Percentiles rank a stretch among this genome's conserved stretches.
Conservation (phyloP, 2,888 invertebrate species). For the Aphodius sticticus region DNA sequence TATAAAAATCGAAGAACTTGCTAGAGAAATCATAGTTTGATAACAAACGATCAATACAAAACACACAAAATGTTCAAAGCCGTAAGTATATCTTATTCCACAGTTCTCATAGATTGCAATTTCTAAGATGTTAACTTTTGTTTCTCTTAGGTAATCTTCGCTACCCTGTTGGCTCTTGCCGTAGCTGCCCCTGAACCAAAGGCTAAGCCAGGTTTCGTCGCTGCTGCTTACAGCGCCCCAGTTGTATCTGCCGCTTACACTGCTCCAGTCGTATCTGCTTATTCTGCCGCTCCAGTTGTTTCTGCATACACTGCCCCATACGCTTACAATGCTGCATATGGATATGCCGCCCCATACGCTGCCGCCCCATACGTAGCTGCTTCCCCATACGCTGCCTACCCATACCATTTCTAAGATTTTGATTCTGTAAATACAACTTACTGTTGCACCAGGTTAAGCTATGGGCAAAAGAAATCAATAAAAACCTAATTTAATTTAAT, state of each 20-base stretch:
- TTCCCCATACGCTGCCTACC: not conserved
- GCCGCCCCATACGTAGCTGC: conserved; percentile 25
- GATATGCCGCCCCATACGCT: conserved; percentile 36
- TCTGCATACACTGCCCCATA: conserved; percentile 43
- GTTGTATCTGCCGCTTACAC: conserved; percentile 28
- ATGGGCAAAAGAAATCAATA: not conserved
- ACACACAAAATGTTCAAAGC: conserved; percentile 34
- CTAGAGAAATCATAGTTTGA: conserved; percentile 1
- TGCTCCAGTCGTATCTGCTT: conserved; percentile 29
- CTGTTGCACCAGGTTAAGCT: not conserved
- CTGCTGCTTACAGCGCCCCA: conserved; percentile 54
- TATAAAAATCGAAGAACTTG: not conserved
- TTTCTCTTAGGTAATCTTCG: conserved; percentile 60
- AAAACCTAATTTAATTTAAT: not conserved
- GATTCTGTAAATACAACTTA: not conserved
- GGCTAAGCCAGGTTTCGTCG: conserved; percentile 46
- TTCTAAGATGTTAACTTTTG: conserved; percentile 10
- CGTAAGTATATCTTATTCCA: conserved; percentile 30
- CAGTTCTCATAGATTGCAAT: conserved; percentile 8
- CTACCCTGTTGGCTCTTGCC: conserved; percentile 61
- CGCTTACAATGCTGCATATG: conserved; percentile 43
- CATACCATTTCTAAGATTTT: not conserved
- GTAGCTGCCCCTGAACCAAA: conserved; percentile 55
- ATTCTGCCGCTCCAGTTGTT: conserved; percentile 36
- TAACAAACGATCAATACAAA: conserved; percentile 29